Percentiles rank a stretch among this genome's conserved stretches.
Conservation (phyloP, 2,888 invertebrate genomes). For the Saturnia pavonia region DNA sequence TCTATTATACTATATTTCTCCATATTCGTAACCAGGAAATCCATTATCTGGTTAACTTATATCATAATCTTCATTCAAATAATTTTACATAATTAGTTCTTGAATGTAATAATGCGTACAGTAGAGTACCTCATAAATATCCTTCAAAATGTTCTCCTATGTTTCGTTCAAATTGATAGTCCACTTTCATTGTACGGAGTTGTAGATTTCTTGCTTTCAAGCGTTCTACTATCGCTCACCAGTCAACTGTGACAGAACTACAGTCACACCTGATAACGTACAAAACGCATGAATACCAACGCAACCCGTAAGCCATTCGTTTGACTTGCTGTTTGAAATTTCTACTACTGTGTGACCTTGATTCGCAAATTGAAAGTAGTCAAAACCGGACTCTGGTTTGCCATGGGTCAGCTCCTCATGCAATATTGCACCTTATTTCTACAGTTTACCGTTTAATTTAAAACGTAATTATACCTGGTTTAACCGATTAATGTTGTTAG, state of each 20-base stretch:
- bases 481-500: constrained; percentile 2
- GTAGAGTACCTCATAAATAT: neutral
- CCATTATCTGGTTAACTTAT: neutral
- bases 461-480: neutral
- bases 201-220: neutral
- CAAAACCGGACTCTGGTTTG: constrained; percentile 47
- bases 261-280: constrained; percentile 13
- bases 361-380: constrained; percentile 67
- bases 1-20: neutral
- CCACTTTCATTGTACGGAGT: neutral
- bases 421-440: constrained; percentile 12
- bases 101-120: neutral
- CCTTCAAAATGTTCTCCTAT: neutral
- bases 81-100: neutral
- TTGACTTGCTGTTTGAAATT: constrained; percentile 41
- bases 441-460: constrained; percentile 6
- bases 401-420: constrained; percentile 11
- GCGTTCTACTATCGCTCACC: neutral
- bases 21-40: neutral
- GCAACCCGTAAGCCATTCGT: constrained; percentile 6
- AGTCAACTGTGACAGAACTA: neutral
- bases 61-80: neutral
- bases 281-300: constrained; percentile 10
- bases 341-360: constrained; percentile 61
- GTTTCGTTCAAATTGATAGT: neutral